These are phyloP conservation scores for Parapsyche elsis DNA, from an alignment of 1,140 invertebrate genomes.

Conservation along the genomic window DNA sequence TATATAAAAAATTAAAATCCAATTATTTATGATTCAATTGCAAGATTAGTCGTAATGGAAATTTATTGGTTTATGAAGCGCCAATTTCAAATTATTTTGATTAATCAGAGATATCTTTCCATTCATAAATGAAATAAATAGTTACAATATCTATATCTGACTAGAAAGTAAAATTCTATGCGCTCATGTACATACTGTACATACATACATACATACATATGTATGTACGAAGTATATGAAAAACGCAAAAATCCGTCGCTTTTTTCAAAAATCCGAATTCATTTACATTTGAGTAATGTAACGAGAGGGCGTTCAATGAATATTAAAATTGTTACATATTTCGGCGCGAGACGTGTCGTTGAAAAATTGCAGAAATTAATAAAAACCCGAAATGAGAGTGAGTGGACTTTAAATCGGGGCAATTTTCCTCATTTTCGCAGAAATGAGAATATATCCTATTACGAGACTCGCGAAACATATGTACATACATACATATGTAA, in stretches of 20 bases:
- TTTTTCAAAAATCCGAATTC: slow-evolving; percentile 10
- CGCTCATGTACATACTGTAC: neutral
- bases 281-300: slow-evolving; percentile 21
- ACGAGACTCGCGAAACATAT: neutral
- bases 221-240: neutral
- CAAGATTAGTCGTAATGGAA: too few relatives aligned
- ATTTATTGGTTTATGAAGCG: too few relatives aligned
- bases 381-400: neutral
- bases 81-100: too few relatives aligned
- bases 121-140: too few relatives aligned
- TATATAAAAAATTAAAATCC: too few relatives aligned
- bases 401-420: neutral
- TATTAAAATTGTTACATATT: slow-evolving; percentile 17
- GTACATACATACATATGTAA: neutral
- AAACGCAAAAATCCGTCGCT: neutral
- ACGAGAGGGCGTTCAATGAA: slow-evolving; percentile 22
- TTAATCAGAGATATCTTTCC: too few relatives aligned
- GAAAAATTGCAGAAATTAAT: slow-evolving; percentile 30
- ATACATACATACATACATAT: neutral
- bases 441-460: neutral
- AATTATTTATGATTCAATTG: too few relatives aligned
- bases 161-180: too few relatives aligned
- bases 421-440: neutral
- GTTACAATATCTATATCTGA: too few relatives aligned
- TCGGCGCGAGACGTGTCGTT: neutral